phyloP scores from a whole-genome alignment of 2,113 vertebrate genomes.

The Herpetotheres cachinnans region DNA sequence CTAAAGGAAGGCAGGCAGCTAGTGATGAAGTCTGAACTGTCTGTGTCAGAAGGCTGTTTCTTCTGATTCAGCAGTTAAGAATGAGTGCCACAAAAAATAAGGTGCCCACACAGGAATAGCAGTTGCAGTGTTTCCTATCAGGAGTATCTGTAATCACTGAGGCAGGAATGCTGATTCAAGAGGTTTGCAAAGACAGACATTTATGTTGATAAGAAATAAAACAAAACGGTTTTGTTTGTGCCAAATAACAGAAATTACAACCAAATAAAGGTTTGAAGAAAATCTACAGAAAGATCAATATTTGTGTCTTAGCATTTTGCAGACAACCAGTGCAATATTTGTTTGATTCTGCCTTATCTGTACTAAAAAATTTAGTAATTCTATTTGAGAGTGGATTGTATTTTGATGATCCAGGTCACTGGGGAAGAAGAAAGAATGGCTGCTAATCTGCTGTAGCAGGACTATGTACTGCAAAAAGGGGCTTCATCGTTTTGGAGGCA shows the following conservation, averaged over 20 bases:
- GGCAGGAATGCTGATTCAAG: constrained; percentile 44
- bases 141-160: constrained; percentile 4
- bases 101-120: constrained; percentile 15
- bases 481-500: not conserved
- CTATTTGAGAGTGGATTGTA: not conserved
- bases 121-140: constrained; percentile 11
- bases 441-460: not conserved
- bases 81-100: not conserved
- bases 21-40: not conserved
- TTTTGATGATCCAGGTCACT: not conserved
- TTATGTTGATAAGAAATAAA: constrained; percentile 35
- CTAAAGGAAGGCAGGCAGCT: not conserved
- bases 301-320: not conserved
- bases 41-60: not conserved
- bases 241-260: constrained; percentile 44
- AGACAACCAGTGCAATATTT: constrained; percentile 19
- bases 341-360: constrained; percentile 27
- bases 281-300: constrained; percentile 34
- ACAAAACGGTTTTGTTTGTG: constrained; percentile 40
- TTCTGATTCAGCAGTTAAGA: constrained; percentile 37
- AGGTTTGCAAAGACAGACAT: constrained; percentile 12
- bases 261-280: constrained; percentile 31
- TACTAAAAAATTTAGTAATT: not conserved
- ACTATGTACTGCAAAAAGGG: not conserved
- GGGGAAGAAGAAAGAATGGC: not conserved